Percentiles rank a stretch among this genome's conserved stretches.
Conservation (phyloP, 2,113 vertebrate species). For the Spea multiplicata region DNA sequence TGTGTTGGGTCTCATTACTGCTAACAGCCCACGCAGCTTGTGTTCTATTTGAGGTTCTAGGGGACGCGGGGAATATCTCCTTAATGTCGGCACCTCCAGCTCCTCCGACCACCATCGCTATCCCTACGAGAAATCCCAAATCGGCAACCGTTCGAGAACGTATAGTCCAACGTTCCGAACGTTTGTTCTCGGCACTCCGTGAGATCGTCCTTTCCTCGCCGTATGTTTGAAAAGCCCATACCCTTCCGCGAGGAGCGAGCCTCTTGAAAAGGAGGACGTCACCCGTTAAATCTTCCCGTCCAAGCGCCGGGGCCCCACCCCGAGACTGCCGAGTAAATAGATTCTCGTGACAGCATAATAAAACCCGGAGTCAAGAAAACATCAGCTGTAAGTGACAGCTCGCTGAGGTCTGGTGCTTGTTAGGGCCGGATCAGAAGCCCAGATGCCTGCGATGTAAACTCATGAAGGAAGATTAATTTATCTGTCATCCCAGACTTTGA, state of each 20-base stretch:
- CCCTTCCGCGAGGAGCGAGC: slow-evolving; percentile 64
- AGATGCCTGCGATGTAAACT: slow-evolving; percentile 83
- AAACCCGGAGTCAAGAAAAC: slow-evolving; percentile 81
- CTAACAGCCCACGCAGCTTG: too few species aligned
- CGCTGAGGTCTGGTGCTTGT: slow-evolving; percentile 80
- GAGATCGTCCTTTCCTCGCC: background rate
- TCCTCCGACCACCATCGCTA: too few species aligned
- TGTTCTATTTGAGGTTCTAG: too few species aligned
- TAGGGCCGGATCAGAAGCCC: slow-evolving; percentile 82
- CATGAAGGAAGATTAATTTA: slow-evolving; percentile 85
- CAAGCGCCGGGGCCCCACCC: slow-evolving; percentile 77
- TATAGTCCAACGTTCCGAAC: too few species aligned
- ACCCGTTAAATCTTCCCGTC: slow-evolving; percentile 84
- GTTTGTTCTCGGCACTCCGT: background rate
- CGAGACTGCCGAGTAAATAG: slow-evolving; percentile 88
- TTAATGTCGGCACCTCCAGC: too few species aligned
- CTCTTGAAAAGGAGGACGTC: slow-evolving; percentile 79
- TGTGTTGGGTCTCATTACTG: too few species aligned
- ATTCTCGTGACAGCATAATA: slow-evolving; percentile 84
- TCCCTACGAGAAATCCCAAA: too few species aligned
- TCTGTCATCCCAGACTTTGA: slow-evolving; percentile 82
- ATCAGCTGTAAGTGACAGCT: slow-evolving; percentile 84
- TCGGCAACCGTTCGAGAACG: too few species aligned
- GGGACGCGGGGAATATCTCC: too few species aligned
- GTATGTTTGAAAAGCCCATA: background rate